Conservation (phyloP, 2,888 invertebrate species). For the Pyrgus malvae region DNA sequence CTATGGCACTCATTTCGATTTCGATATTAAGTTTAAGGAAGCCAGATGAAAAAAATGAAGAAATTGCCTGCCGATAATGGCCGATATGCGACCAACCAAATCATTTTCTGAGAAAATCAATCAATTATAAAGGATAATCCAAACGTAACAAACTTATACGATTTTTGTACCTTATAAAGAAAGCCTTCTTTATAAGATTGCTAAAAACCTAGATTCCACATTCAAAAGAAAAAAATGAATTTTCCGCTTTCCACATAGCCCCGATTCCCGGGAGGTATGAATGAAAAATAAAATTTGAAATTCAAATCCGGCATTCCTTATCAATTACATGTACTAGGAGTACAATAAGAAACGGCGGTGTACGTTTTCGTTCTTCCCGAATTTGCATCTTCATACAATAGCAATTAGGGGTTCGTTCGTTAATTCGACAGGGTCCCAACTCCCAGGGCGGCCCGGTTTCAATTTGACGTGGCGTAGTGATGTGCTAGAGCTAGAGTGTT, state of each 20-base stretch:
- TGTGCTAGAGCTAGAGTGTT: no score
- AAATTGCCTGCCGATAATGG: no score
- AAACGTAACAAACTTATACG: no score
- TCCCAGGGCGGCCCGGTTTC: slow-evolving; percentile 52
- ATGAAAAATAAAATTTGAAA: slow-evolving; percentile 65
- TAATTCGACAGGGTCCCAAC: slow-evolving; percentile 58
- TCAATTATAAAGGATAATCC: no score
- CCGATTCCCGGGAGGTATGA: slow-evolving; percentile 44
- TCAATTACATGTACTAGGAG: slow-evolving; percentile 75
- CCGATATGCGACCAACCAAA: no score
- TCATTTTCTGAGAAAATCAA: no score
- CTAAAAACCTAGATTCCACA: slow-evolving; percentile 13
- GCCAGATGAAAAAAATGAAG: no score
- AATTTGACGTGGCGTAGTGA: slow-evolving; percentile 57
- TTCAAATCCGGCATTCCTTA: slow-evolving; percentile 74
- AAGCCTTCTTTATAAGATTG: no score
- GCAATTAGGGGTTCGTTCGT: slow-evolving; percentile 67
- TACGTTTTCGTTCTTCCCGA: slow-evolving; percentile 52
- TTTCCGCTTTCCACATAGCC: slow-evolving; percentile 14
- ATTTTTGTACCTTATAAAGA: no score
- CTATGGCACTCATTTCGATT: no score
- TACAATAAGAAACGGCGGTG: slow-evolving; percentile 56
- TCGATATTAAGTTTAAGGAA: no score
- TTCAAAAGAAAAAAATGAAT: slow-evolving; percentile 9
- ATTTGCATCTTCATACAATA: slow-evolving; percentile 78